Conservation (phyloP, 2,113 vertebrate genomes). For the Nesoenas mayeri region DNA sequence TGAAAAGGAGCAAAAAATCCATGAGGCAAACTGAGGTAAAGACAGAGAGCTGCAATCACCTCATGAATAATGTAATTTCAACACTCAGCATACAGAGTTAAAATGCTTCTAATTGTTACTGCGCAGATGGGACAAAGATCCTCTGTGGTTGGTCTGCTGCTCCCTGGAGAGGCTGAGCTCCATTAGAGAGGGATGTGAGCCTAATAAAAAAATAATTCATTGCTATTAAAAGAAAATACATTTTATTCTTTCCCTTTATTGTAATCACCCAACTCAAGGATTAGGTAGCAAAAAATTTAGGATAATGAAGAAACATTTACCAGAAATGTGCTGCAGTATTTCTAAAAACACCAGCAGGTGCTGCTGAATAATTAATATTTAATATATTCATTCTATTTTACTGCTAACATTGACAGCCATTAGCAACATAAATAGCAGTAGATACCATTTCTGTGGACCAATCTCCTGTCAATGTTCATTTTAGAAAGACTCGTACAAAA, state of each 20-base stretch:
- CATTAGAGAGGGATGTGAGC: neutral
- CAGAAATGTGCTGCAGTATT: neutral
- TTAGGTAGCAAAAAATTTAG: neutral
- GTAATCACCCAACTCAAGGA: neutral
- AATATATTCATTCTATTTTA: conserved; percentile 14
- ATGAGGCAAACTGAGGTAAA: neutral
- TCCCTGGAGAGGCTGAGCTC: conserved; percentile 20
- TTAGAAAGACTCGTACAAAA: neutral
- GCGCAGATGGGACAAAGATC: conserved; percentile 36
- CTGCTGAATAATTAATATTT: conserved; percentile 43
- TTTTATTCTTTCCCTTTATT: neutral
- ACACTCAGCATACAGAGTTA: neutral
- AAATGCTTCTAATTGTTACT: conserved; percentile 36
- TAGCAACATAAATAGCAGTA: conserved; percentile 14
- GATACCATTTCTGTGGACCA: neutral
- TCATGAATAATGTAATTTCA: conserved; percentile 39
- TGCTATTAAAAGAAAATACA: neutral
- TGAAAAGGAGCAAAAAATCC: neutral
- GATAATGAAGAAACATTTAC: neutral
- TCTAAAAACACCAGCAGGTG: conserved; percentile 32
- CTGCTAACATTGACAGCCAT: neutral
- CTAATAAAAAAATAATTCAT: neutral
- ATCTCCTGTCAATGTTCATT: neutral
- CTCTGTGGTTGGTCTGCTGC: neutral
- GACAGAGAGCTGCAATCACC: neutral